Conservation (phyloP, 2,888 invertebrate genomes). For the Melanophora roralis region DNA sequence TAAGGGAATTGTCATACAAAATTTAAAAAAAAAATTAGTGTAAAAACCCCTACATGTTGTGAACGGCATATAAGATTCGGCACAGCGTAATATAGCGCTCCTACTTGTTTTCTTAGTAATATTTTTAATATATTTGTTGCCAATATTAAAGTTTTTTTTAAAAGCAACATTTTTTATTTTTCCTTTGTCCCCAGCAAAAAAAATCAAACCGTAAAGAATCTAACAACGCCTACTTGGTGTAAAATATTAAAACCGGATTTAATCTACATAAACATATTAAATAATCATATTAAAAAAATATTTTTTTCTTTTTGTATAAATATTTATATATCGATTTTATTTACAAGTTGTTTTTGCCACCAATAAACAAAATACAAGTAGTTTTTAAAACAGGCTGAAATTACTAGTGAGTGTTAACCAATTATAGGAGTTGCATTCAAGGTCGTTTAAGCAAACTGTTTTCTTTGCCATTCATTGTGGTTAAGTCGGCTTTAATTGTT, state of each 20-base stretch:
- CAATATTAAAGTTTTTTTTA: too few relatives aligned
- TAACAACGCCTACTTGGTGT: conserved; percentile 35
- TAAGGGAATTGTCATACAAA: too few relatives aligned
- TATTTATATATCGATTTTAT: not conserved
- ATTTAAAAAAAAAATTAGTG: too few relatives aligned
- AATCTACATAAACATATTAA: conserved; percentile 5
- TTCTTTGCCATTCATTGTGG: conserved; percentile 10
- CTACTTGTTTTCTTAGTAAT: too few relatives aligned
- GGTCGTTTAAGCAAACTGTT: conserved; percentile 17
- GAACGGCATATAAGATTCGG: too few relatives aligned
- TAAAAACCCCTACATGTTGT: not conserved
- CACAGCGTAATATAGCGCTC: too few relatives aligned
- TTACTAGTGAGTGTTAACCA: conserved; percentile 7
- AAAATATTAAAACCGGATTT: conserved; percentile 39
- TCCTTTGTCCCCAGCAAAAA: too few relatives aligned
- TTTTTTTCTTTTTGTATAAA: not conserved
- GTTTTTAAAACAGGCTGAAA: conserved; percentile 45
- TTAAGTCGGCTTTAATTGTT: too few relatives aligned
- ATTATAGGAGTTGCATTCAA: conserved; percentile 52
- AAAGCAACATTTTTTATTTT: too few relatives aligned
- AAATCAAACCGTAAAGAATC: conserved; percentile 27
- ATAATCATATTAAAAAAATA: not conserved
- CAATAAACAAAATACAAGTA: conserved; percentile 14
- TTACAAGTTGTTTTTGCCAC: not conserved
- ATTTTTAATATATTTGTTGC: too few relatives aligned